phyloP scores from a whole-genome alignment of 2,797 vertebrate species.

The Novumbra hubbsi region DNA sequence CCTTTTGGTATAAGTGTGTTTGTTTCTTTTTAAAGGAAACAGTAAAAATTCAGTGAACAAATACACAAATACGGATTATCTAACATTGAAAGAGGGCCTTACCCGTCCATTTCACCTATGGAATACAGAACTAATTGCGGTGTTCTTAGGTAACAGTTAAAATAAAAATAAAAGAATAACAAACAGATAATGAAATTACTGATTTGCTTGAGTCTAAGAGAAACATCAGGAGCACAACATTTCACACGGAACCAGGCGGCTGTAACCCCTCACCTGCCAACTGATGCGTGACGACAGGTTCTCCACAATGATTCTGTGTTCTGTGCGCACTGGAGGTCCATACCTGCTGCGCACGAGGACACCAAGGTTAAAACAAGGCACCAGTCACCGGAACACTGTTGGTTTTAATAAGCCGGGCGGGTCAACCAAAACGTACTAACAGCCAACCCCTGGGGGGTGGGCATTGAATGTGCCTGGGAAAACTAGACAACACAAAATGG shows the following conservation, averaged over 20 bases:
- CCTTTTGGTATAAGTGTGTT: slow-evolving; percentile 49
- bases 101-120: slow-evolving; percentile 33
- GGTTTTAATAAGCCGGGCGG: no score
- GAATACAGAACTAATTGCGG: not conserved
- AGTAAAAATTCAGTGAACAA: slow-evolving; percentile 29
- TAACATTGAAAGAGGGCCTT: slow-evolving; percentile 9
- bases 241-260: not conserved
- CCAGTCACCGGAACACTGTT: no score
- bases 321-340: slow-evolving; percentile 88
- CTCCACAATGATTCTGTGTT: slow-evolving; percentile 90
- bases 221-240: not conserved
- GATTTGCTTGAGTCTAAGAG: slow-evolving; percentile 7
- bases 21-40: slow-evolving; percentile 36
- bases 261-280: slow-evolving; percentile 85
- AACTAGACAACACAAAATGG: no score
- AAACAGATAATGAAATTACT: not conserved
- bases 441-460: no score
- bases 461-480: no score
- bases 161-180: no score
- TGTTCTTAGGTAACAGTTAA: slow-evolving; percentile 16
- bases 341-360: slow-evolving; percentile 64
- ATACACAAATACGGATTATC: not conserved
- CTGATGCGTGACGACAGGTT: slow-evolving; percentile 91
- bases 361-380: not conserved
- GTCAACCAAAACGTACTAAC: no score